Conservation (phyloP, 2,113 vertebrate genomes). For the Nothoprocta pentlandii region DNA sequence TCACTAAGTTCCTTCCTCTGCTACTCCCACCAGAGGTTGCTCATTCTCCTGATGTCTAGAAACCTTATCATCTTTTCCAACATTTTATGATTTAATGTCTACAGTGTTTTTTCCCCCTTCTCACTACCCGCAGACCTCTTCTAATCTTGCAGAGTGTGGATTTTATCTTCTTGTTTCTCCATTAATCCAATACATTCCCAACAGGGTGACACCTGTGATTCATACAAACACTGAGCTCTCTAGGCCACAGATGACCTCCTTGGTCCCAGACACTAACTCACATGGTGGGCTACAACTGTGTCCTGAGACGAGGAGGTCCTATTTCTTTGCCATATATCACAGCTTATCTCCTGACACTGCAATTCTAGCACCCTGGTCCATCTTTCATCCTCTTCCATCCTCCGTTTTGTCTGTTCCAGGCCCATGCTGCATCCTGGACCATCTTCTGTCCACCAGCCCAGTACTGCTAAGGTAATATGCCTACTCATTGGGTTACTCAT, state of each 20-base stretch:
- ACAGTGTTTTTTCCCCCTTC: not conserved
- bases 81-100: not conserved
- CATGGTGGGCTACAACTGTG: rapidly evolving
- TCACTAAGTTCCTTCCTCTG: not conserved
- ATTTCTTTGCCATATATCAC: not conserved
- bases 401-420: not conserved
- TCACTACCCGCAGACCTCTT: not conserved
- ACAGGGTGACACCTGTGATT: not conserved
- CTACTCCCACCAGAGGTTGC: not conserved
- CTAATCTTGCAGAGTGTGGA: not conserved
- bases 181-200: not conserved
- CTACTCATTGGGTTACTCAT: not conserved
- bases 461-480: not conserved
- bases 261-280: not conserved
- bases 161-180: not conserved
- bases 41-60: not conserved
- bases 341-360: not conserved
- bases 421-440: not conserved
- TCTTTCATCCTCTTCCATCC: not conserved
- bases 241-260: not conserved
- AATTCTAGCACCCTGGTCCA: not conserved
- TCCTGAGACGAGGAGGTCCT: not conserved
- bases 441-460: not conserved
- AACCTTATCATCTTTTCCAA: not conserved
- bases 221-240: not conserved